Evolutionary conservation across 2,888 invertebrate genomes (phyloP), one percentile per base, ranked within the genome.

Genomic region (Agelastica alni): DNA sequence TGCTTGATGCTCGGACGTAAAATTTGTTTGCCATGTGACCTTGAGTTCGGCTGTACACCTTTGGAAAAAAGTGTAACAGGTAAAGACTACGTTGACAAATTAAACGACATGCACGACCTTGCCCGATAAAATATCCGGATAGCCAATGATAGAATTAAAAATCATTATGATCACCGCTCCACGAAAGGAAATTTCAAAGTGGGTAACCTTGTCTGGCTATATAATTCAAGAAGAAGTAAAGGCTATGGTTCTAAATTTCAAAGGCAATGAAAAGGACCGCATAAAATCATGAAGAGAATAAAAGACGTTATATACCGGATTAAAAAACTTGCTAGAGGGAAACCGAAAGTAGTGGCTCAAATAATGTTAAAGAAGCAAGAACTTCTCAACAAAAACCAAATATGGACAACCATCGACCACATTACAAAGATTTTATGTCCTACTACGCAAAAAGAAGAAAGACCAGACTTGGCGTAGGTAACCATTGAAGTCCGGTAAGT

Each of bases 261-360:
- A 12, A 41, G 20, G 10, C 41, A 41, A 41, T 26, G 26, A 7
- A 6, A 22, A 22, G n/a, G 39, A 18, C 20, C 10, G n/a, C 32
- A 45, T 45, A 32, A 45, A 34, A 32, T 45, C 9, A 18, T 9
- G 10, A 41, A 32, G 28, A 45, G 1, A 30, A 45, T 32, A 45
- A 31, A 45, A 16, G 28, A 34, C 32, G 18, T 45, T 2, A 28
- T 43, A 28, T 43, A 43, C 14, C 26, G 28, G 28, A 43, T 43
- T 16, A 16, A 18, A 28, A 43, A 28, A 4, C 13, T 43, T 12
- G 28, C 43, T 12, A 26, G 4, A 28, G 16, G 16, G 13, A 43
- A 20, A 20, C 18, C 22, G 13, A 22, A 41, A 14, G 18, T 18
- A 9, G n/a, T 14, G 34, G 16, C 4, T 12, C 34, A 13, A 36